Evolutionary conservation across 2,113 vertebrate species (phyloP).

Genomic region (Burhinus oedicnemus): DNA sequence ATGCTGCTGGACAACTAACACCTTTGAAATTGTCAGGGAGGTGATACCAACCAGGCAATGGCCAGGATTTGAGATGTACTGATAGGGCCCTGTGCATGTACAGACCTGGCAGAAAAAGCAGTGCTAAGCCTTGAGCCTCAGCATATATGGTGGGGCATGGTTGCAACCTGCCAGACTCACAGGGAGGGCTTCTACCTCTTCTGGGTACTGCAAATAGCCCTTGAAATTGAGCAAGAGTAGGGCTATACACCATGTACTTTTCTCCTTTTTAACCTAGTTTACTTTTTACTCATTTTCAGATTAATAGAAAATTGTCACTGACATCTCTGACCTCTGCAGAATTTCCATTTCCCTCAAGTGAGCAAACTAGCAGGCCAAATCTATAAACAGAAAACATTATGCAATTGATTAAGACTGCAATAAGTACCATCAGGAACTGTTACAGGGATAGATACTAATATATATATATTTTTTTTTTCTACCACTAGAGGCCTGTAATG

Average conservation of each 20-base stretch:
- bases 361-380: not conserved
- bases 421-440: not conserved
- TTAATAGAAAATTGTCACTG: not conserved
- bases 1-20: not conserved
- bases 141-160: not conserved
- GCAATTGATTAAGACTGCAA: not conserved
- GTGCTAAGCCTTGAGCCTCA: not conserved
- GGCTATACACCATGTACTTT: not conserved
- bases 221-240: not conserved
- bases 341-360: not conserved
- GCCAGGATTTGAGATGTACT: not conserved
- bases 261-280: not conserved
- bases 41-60: not conserved
- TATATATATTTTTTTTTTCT: not conserved
- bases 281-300: not conserved
- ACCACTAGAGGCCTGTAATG: slow-evolving; percentile 68
- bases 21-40: not conserved
- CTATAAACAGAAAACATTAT: not conserved
- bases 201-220: not conserved
- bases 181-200: not conserved
- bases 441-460: not conserved
- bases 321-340: not conserved
- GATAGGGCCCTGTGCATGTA: not conserved
- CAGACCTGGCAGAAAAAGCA: not conserved
- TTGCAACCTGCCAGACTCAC: not conserved